phyloP scores from a whole-genome alignment of 2,797 vertebrate genomes.

The Pseudochirops cupreus region DNA sequence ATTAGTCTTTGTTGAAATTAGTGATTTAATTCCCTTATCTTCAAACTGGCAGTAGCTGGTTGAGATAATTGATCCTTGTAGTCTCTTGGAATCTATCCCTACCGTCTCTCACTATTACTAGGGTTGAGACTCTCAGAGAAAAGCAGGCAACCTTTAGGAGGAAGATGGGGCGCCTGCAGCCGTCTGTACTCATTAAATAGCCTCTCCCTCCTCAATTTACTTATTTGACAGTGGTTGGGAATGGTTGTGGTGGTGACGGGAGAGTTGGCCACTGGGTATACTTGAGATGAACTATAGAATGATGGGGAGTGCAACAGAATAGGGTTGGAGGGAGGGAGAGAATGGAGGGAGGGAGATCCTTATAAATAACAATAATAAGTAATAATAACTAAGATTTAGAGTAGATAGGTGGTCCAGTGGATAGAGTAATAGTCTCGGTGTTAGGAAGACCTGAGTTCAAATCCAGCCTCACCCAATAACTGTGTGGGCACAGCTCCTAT shows the following conservation, averaged over 20 bases:
- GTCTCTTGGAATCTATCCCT: not conserved
- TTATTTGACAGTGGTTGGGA: not conserved
- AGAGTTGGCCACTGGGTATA: no score
- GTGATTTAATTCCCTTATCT: constrained; percentile 59
- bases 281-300: no score
- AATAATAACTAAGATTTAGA: no score
- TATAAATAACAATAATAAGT: no score
- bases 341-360: no score
- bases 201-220: not conserved
- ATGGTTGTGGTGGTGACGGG: not conserved
- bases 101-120: not conserved
- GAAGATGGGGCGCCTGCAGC: not conserved
- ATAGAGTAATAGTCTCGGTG: no score
- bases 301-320: no score
- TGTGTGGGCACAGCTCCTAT: no score
- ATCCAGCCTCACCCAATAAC: no score
- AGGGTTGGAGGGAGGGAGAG: no score
- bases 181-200: not conserved
- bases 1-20: constrained; percentile 58
- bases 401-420: no score
- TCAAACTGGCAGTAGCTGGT: constrained; percentile 36
- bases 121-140: not conserved
- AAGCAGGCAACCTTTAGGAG: not conserved
- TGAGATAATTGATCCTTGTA: constrained; percentile 48
- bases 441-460: no score